A percentile compares a stretch with the other conserved stretches of the same genome.
Evolutionary conservation across 2,888 invertebrate species (phyloP).

Genomic region (Sarcophaga subvicina): DNA sequence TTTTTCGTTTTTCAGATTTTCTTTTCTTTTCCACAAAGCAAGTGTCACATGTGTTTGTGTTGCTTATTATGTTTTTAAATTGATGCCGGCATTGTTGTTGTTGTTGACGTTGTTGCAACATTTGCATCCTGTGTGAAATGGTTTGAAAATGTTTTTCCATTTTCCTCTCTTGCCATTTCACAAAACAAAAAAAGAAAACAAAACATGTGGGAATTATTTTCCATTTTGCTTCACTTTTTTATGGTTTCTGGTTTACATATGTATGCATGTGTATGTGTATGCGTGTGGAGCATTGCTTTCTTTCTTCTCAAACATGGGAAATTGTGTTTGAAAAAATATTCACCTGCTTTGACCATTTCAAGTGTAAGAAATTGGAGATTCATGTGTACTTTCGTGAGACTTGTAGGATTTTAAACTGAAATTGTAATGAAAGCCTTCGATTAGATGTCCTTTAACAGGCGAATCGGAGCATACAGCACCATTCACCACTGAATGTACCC

Average conservation of each 20-base stretch:
- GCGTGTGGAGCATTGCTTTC: background rate
- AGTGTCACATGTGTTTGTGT: slow-evolving; percentile 51
- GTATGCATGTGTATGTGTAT: background rate
- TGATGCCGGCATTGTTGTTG: background rate
- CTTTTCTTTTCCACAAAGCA: slow-evolving; percentile 6
- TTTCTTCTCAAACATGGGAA: slow-evolving; percentile 52
- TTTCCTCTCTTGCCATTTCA: slow-evolving; percentile 60
- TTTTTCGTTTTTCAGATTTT: slow-evolving; percentile 29
- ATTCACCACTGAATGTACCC: too few relatives aligned
- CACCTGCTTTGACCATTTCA: slow-evolving; percentile 56
- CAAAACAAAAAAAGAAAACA: background rate
- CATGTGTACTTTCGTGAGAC: background rate
- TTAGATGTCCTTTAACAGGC: too few relatives aligned
- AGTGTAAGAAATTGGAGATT: slow-evolving; percentile 41
- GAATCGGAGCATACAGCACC: too few relatives aligned
- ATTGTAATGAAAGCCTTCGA: background rate
- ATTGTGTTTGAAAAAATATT: slow-evolving; percentile 33
- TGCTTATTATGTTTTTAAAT: slow-evolving; percentile 8
- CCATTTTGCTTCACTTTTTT: slow-evolving; percentile 22
- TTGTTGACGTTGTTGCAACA: slow-evolving; percentile 35
- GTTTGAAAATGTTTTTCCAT: slow-evolving; percentile 49
- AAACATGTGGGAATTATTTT: slow-evolving; percentile 53
- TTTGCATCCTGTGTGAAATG: slow-evolving; percentile 56
- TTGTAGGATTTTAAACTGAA: background rate
- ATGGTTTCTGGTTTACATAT: background rate